Evolutionary conservation across 2,113 vertebrate species (phyloP), one percentile per base, ranked within the genome.

Genomic region (Atractosteus spatula): DNA sequence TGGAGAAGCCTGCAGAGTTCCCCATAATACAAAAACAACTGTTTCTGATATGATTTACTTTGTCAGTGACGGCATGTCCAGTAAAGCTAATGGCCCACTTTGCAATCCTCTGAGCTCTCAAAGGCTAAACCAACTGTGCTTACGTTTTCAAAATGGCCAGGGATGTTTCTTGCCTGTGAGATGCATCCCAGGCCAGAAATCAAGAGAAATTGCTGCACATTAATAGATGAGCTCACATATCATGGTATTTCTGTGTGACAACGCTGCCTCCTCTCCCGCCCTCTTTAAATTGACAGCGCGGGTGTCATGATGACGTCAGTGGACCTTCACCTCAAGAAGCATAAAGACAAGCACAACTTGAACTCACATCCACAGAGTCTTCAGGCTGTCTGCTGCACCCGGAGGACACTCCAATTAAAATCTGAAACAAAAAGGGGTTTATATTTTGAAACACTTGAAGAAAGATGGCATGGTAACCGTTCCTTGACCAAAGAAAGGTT

Each of bases 141-240:
- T 51, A 54, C 65, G n/a, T 16, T 62, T 61, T 47, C 42, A 51
- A 47, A 68, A 54, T 4, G 47, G 42, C n/a, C 5, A 11, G 41
- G n/a, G 54, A 57, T 17, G n/a, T 42, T 62, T 44, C 56, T 16
- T 63, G 66, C 55, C 16, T 41, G 7, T 66, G 67, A 68, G 67
- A 61, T 63, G n/a, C 54, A 7, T 12, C 72, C 7, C 29, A n/a
- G 4, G 12, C 80, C 72, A 79, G 55, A 78, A 90, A 88, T 91
- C 87, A 84, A 84, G 86, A 88, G 79, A 86, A 89, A 57, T 81
- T 85, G 71, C 77, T 84, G 70, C 77, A 80, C 69, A 62, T 81
- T 82, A 71, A 81, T 76, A 78, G 79, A 88, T 88, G 78, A 66
- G 80, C 73, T 80, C 76, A 69, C 76, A 74, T 73, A 87, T 78